These are phyloP conservation scores for Andrena trimmerana DNA, from an alignment of 2,888 invertebrate genomes.

Conservation along the genomic window DNA sequence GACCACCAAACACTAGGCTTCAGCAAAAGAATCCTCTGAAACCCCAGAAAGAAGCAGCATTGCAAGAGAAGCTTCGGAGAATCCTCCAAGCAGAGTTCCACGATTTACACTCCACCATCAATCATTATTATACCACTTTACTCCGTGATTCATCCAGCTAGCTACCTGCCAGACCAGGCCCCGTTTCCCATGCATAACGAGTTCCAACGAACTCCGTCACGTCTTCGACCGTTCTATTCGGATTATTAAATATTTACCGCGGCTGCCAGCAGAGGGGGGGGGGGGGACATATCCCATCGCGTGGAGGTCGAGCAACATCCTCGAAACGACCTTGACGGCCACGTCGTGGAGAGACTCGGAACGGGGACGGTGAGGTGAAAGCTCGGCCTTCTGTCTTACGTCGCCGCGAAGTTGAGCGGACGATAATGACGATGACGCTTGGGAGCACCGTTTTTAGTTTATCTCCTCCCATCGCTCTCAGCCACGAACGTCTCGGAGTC, in stretches of 20 bases:
- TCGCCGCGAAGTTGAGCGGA: conserved; percentile 59
- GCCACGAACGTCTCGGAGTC: neutral
- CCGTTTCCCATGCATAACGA: neutral
- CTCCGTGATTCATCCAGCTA: conserved; percentile 15
- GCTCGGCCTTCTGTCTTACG: conserved; percentile 66
- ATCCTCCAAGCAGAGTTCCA: conserved; percentile 2
- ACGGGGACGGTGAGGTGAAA: conserved; percentile 72
- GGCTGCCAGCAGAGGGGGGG: neutral
- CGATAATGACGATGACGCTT: conserved; percentile 52
- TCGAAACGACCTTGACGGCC: conserved; percentile 68
- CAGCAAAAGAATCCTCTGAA: neutral
- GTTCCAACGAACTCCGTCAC: conserved; percentile 9
- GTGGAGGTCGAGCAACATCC: conserved; percentile 68
- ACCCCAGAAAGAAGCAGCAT: neutral
- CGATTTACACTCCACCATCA: neutral
- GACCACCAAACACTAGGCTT: neutral
- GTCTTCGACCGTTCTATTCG: conserved; percentile 1
- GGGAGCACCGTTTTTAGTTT: conserved; percentile 33
- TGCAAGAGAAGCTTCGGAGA: neutral
- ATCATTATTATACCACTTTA: neutral
- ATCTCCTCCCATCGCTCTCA: conserved; percentile 10
- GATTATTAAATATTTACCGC: conserved; percentile 39
- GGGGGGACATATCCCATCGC: conserved; percentile 51
- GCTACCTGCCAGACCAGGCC: neutral
- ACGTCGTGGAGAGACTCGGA: conserved; percentile 49